These are phyloP conservation scores for Drosophila mercatorum DNA, from an alignment of 2,888 invertebrate species.

Conservation along the genomic window DNA sequence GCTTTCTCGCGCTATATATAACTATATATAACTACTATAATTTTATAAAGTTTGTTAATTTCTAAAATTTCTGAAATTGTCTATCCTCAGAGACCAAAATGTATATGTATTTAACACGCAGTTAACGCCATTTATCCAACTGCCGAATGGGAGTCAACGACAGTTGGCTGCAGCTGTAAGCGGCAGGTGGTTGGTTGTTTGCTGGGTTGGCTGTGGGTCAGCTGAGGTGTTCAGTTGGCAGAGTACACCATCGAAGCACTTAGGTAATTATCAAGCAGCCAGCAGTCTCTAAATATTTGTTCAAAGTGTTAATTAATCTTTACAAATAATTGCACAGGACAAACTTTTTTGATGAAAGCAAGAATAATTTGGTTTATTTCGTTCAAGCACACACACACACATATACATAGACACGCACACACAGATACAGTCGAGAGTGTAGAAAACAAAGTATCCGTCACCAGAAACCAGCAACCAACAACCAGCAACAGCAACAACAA, in stretches of 20 bases:
- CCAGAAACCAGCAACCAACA: conserved; percentile 30
- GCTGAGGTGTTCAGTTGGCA: conserved; percentile 15
- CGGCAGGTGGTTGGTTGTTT: conserved; percentile 3
- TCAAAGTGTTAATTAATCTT: conserved; percentile 79
- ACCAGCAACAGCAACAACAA: conserved; percentile 17
- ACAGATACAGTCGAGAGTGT: neutral
- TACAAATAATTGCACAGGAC: conserved; percentile 73
- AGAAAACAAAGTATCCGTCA: conserved; percentile 48
- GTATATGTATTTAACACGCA: neutral
- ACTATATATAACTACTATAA: no score
- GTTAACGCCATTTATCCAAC: neutral
- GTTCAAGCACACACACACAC: conserved; percentile 19
- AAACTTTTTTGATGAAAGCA: conserved; percentile 77
- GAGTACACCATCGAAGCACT: conserved; percentile 31
- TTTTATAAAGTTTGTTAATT: no score
- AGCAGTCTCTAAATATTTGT: conserved; percentile 74
- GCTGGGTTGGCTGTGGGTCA: conserved; percentile 2
- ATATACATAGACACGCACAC: neutral
- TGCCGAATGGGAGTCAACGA: conserved; percentile 4
- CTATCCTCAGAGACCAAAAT: neutral
- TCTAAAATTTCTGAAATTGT: no score
- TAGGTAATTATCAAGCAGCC: conserved; percentile 67
- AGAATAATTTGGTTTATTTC: conserved; percentile 77
- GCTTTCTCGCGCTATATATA: no score
- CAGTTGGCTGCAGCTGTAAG: neutral